Evolutionary conservation across 2,113 vertebrate species (phyloP).

Genomic region (Clarias magur): DNA sequence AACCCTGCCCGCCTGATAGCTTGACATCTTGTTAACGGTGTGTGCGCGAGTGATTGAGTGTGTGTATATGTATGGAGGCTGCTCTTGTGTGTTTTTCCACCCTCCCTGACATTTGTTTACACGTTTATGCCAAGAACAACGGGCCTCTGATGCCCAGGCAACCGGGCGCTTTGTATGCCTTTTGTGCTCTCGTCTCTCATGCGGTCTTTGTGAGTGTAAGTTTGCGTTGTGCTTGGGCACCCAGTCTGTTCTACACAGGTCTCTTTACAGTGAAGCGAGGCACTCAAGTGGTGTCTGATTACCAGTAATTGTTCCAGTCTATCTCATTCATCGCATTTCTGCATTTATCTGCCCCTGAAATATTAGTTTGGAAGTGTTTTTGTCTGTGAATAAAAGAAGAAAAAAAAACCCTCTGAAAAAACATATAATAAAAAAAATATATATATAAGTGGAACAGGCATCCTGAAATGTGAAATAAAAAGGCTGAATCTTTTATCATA

Average conservation of each 20-base stretch:
- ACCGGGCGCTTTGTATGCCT: conserved; percentile 24
- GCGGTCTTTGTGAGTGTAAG: neutral
- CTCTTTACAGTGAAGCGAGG: neutral
- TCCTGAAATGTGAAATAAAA: neutral
- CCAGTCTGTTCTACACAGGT: conserved; percentile 8
- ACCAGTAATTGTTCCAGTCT: conserved; percentile 53
- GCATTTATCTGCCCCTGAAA: neutral
- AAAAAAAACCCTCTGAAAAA: neutral
- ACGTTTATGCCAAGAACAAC: conserved; percentile 51
- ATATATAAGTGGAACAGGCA: neutral
- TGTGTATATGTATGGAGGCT: neutral
- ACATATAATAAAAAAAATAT: neutral
- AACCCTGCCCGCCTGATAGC: conserved; percentile 56
- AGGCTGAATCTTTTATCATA: neutral
- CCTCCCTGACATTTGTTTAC: conserved; percentile 47
- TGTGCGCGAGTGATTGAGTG: neutral
- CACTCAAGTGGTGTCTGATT: conserved; percentile 52
- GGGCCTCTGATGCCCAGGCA: conserved; percentile 52
- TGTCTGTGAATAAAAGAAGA: neutral
- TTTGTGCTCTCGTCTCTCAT: conserved; percentile 28
- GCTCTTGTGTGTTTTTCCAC: conserved; percentile 43
- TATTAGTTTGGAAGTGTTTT: neutral
- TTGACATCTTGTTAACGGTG: conserved; percentile 32
- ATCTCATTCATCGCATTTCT: conserved; percentile 9
- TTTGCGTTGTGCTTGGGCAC: neutral